These are phyloP conservation scores for Ptycholaimellus sp. DNA, from an alignment of 2,888 invertebrate genomes.

Conservation along the genomic window DNA sequence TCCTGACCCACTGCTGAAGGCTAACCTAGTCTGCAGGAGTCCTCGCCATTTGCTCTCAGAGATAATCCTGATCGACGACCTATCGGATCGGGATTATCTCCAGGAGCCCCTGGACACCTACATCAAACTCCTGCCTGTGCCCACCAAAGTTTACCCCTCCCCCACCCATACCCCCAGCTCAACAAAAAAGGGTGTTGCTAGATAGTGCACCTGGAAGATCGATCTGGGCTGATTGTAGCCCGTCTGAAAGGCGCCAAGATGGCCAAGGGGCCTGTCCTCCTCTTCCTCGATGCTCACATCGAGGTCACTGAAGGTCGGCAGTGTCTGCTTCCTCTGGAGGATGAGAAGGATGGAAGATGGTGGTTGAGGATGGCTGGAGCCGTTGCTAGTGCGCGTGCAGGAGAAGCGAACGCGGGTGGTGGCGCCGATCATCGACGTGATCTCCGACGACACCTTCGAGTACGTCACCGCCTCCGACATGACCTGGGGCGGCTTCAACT, in stretches of 20 bases:
- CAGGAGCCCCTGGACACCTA: conserved; percentile 19
- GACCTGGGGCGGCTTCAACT: conserved; percentile 99
- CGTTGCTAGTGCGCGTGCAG: conserved; percentile 63
- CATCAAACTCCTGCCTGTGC: conserved; percentile 15
- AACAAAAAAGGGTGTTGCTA: too few relatives aligned
- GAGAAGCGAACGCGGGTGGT: conserved; percentile 72
- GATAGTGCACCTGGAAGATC: conserved; percentile 55
- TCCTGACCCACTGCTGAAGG: too few relatives aligned
- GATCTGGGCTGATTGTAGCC: conserved; percentile 84
- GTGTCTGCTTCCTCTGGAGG: too few relatives aligned
- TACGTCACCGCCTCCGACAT: conserved; percentile 95
- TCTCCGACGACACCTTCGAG: conserved; percentile 92
- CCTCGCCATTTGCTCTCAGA: too few relatives aligned
- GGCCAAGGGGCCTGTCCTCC: conserved; percentile 63
- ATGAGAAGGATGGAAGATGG: too few relatives aligned
- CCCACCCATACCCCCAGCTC: too few relatives aligned
- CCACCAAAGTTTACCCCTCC: too few relatives aligned
- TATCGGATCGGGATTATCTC: conserved; percentile 17
- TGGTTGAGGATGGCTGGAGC: conserved; percentile 95
- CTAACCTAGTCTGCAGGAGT: conserved; percentile 12
- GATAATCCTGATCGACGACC: conserved; percentile 21
- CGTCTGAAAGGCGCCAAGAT: conserved; percentile 72
- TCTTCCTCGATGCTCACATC: conserved; percentile 88
- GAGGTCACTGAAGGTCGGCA: conserved; percentile 66
- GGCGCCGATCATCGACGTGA: conserved; percentile 93